phyloP scores from a whole-genome alignment of 2,113 vertebrate genomes.

The Coryphaenoides rupestris region DNA sequence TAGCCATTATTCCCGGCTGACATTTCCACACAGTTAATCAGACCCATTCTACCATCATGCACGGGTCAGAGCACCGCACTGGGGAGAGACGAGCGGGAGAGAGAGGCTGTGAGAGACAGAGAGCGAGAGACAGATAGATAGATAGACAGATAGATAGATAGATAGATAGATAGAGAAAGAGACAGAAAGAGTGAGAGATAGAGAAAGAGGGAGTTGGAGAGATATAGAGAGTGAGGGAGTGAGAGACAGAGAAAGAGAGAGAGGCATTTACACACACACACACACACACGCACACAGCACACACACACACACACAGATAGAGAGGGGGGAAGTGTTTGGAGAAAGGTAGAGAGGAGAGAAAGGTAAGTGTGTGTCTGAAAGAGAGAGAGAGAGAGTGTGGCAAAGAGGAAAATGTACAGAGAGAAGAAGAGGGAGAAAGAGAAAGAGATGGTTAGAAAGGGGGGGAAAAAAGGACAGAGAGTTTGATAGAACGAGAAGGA shows the following conservation, averaged over 20 bases:
- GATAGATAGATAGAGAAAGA: neutral
- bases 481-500: no score
- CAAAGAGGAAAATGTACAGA: no score
- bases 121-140: constrained; percentile 2
- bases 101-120: constrained; percentile 18
- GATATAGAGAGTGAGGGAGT: neutral
- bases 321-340: neutral
- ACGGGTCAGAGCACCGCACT: constrained; percentile 52
- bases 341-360: neutral
- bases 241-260: neutral
- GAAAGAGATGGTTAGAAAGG: no score
- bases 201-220: neutral
- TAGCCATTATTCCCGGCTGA: constrained; percentile 63
- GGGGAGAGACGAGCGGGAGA: no score
- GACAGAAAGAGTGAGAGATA: neutral
- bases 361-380: constrained; percentile 9
- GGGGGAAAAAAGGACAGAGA: no score
- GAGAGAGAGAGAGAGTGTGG: no score
- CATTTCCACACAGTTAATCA: constrained; percentile 66
- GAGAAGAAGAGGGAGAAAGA: no score
- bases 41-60: constrained; percentile 56
- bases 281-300: neutral
- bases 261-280: no score
- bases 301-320: constrained; percentile 10
- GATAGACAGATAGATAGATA: neutral